Evolutionary conservation across 2,888 invertebrate genomes (phyloP).

Genomic region (Calameuta pallipes): DNA sequence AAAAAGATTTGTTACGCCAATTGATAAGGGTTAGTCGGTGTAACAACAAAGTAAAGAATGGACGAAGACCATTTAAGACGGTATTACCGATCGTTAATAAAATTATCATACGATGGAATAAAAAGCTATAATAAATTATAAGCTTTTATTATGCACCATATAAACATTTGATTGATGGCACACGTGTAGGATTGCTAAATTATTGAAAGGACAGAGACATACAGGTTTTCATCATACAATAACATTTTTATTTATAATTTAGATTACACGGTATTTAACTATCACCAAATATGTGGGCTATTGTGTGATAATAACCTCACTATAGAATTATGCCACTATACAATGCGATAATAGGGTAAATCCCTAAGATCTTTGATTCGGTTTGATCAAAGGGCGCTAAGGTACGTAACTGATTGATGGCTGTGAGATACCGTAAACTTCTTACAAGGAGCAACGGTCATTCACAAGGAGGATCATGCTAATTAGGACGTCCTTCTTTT

Average conservation of each 20-base stretch:
- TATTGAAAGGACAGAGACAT: background rate
- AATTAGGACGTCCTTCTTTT: background rate
- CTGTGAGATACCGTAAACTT: background rate
- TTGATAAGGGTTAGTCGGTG: background rate
- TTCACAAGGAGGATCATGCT: background rate
- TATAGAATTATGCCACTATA: background rate
- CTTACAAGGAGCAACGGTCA: background rate
- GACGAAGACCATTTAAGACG: background rate
- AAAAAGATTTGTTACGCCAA: slow-evolving; percentile 50
- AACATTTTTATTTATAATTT: slow-evolving; percentile 56
- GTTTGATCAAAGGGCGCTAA: background rate
- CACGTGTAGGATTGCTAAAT: background rate
- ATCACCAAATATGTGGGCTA: background rate
- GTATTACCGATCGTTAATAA: background rate
- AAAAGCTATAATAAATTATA: background rate
- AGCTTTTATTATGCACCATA: background rate
- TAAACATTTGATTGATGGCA: background rate
- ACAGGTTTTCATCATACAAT: slow-evolving; percentile 26
- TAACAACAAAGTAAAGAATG: background rate
- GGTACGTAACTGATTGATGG: background rate
- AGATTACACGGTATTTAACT: slow-evolving; percentile 38
- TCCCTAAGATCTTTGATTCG: background rate
- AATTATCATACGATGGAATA: background rate
- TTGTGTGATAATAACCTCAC: background rate
- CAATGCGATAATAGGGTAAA: background rate